Evolutionary conservation across 2,888 invertebrate species (phyloP).

Genomic region (Nasonia oneida): DNA sequence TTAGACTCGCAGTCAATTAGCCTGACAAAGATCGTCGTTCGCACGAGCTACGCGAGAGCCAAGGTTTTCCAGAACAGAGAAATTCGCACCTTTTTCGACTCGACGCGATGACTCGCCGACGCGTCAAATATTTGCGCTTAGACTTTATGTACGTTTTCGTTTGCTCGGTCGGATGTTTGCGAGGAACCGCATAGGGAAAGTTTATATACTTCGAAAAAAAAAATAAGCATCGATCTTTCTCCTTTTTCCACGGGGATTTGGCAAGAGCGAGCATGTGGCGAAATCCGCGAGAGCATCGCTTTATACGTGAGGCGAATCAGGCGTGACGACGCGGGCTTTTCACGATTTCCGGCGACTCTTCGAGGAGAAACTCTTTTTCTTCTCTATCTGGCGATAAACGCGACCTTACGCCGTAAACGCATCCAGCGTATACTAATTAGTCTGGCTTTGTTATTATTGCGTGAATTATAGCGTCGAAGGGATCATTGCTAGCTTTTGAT

Average conservation of each 20-base stretch:
- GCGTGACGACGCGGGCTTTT: constrained; percentile 6
- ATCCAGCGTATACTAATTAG: not conserved
- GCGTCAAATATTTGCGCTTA: not conserved
- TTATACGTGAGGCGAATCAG: constrained; percentile 35
- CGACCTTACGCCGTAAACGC: not conserved
- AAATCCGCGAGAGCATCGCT: constrained; percentile 3
- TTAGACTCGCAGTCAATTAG: constrained; percentile 12
- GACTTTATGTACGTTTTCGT: not conserved
- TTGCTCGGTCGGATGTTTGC: not conserved
- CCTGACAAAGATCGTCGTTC: not conserved
- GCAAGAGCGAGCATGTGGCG: constrained; percentile 14
- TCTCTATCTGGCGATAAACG: not conserved
- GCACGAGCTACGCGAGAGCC: not conserved
- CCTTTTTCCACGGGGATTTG: constrained; percentile 20
- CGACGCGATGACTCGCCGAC: not conserved
- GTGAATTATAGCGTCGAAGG: not conserved
- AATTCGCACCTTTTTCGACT: constrained; percentile 41
- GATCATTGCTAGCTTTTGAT: not conserved
- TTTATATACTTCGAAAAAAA: not conserved
- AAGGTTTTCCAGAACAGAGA: constrained; percentile 38
- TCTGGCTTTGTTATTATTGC: not conserved
- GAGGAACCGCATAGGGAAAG: not conserved
- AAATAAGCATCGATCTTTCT: not conserved
- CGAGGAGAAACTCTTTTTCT: not conserved
- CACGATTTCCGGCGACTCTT: constrained; percentile 22